Conservation (phyloP, 2,888 invertebrate genomes). For the Melanostoma mellinum region DNA sequence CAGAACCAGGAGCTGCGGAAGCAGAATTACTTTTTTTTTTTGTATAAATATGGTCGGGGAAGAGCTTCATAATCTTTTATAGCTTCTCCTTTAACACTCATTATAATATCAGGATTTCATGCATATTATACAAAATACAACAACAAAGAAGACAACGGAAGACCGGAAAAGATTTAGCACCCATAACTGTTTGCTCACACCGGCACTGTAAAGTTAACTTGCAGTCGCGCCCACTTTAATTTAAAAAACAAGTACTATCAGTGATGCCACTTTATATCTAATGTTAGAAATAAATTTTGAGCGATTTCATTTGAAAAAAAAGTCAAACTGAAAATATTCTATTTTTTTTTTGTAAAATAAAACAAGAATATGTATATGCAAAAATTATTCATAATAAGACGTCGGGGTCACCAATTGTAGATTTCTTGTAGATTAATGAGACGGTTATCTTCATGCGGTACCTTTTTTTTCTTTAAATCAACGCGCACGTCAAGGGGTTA, state of each 20-base stretch:
- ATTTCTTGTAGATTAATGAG: no score
- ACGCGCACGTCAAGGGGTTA: no score
- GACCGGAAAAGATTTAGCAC: constrained; percentile 69
- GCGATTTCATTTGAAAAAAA: no score
- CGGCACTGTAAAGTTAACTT: constrained; percentile 28
- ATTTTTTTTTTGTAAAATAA: no score
- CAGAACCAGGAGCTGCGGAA: constrained; percentile 29
- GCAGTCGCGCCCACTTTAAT: constrained; percentile 8
- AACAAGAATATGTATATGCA: no score
- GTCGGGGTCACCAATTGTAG: no score
- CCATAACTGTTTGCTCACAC: constrained; percentile 39
- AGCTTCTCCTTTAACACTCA: constrained; percentile 65
- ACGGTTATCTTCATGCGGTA: no score
- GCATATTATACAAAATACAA: constrained; percentile 44
- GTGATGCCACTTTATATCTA: background rate
- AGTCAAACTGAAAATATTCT: no score
- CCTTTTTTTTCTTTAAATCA: no score
- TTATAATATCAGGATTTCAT: constrained; percentile 70
- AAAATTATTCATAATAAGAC: no score
- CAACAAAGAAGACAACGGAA: constrained; percentile 58
- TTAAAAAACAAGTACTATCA: background rate
- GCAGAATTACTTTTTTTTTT: constrained; percentile 29
- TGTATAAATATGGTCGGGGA: constrained; percentile 40
- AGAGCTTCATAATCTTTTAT: constrained; percentile 68
- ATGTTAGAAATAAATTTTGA: no score